phyloP scores from a whole-genome alignment of 2,888 invertebrate genomes.

The Atethmia centrago region DNA sequence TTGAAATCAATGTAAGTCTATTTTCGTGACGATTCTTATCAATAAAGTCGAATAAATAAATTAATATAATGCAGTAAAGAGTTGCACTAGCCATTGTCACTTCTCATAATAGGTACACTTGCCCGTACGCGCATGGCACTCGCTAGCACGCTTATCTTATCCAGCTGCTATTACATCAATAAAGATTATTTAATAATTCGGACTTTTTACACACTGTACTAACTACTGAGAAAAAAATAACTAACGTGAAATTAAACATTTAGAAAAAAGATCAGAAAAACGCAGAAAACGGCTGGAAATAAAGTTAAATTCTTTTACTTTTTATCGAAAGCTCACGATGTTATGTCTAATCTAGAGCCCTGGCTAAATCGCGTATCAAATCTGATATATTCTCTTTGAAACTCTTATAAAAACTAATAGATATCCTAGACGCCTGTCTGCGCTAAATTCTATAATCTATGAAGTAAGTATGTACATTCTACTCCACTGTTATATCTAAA shows the following conservation, averaged over 20 bases:
- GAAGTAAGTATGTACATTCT: conserved; percentile 19
- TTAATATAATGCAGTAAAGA: no score
- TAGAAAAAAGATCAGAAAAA: no score
- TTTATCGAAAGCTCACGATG: not conserved
- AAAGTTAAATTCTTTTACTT: not conserved
- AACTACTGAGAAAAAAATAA: not conserved
- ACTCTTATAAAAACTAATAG: not conserved
- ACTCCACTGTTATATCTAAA: conserved; percentile 7
- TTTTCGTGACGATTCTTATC: not conserved
- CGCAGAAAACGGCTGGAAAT: no score
- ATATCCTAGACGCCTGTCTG: not conserved
- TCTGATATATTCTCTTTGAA: not conserved
- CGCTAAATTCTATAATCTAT: not conserved
- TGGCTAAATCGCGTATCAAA: not conserved
- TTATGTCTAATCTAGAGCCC: not conserved
- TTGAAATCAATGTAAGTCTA: not conserved
- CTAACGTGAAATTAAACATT: not conserved
- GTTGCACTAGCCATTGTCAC: not conserved
- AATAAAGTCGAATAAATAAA: not conserved
- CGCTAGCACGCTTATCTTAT: conserved; percentile 21
- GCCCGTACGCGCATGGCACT: not conserved
- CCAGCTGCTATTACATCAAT: conserved; percentile 39
- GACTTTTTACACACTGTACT: no score
- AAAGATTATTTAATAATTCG: conserved; percentile 46
- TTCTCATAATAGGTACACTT: no score